A percentile compares a stretch with the other conserved stretches of the same genome.
Conservation (phyloP, 2,113 vertebrate species). For the Calyptommatus sinebrachiatus region DNA sequence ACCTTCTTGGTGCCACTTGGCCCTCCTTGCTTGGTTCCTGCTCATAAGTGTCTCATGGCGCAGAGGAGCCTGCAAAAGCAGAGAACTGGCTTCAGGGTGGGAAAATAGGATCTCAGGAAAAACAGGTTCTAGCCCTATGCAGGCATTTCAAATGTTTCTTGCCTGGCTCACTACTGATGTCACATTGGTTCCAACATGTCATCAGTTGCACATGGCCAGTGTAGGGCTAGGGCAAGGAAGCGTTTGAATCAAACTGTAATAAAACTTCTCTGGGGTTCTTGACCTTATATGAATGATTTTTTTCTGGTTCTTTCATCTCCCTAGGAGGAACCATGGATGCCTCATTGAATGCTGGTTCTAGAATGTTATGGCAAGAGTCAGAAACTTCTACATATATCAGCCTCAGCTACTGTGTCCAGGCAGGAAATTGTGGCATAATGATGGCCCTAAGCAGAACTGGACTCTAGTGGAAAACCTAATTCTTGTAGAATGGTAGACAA, state of each 20-base stretch:
- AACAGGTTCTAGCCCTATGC: not conserved
- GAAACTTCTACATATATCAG: too few species aligned
- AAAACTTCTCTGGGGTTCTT: too few species aligned
- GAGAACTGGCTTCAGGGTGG: rapidly evolving
- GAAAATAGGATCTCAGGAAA: rapidly evolving
- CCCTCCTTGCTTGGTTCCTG: constrained; percentile 76
- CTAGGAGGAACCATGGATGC: too few species aligned
- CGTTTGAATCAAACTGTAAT: too few species aligned
- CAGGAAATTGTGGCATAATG: not conserved
- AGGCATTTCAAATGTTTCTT: not conserved
- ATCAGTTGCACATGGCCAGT: not conserved
- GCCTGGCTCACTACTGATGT: too few species aligned
- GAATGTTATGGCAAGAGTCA: too few species aligned
- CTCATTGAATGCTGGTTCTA: too few species aligned
- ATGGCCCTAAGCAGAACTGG: not conserved
- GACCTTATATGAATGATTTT: too few species aligned
- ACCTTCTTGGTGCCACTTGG: constrained; percentile 71
- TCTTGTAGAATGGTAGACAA: too few species aligned
- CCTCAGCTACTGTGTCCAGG: too few species aligned
- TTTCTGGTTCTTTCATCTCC: too few species aligned
- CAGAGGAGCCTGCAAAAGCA: constrained; percentile 65
- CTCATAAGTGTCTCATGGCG: constrained; percentile 73
- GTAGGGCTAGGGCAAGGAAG: not conserved
- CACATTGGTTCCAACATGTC: not conserved
- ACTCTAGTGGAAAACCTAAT: not conserved